Evolutionary conservation across 2,113 vertebrate species (phyloP), one percentile per base, ranked within the genome.

Genomic region (Serranochromis macrocephalus): DNA sequence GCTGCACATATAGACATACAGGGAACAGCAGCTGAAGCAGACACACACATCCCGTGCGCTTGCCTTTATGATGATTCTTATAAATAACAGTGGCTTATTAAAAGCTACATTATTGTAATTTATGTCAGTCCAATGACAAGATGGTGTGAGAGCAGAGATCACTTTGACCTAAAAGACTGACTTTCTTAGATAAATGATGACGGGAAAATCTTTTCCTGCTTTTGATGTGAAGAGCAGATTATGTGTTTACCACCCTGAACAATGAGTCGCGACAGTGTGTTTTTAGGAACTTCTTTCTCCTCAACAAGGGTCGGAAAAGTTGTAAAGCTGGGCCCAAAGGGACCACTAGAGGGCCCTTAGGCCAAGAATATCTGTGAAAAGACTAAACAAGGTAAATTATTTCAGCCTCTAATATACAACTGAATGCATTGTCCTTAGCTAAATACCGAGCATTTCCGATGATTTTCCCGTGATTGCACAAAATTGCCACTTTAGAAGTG

Each of bases 271-370:
- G 2, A 24, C 16, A 29, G 9, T 49, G 33, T 84, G 61, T 5
- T 31, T 21, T 1, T 7, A 47, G 29, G 63, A 9, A 80, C 61
- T 55, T 16, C 5, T 87, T 58, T 57, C n/a, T 45, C 31, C 47
- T 88, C 61, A 51, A 61, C 5, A 10, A 85, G 21, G n/a, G 9
- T 24, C 6, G 7, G 54, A 2, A n/a, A 14, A 24, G n/a, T 24
- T 47, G 16, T 2, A 21, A 2, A 47, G 19, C 24, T 57, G 55
- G 12, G 3, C 55, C 36, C n/a, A 82, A 31, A 68, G 19, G 83
- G 58, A 85, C 93, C 95, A 94, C 89, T 93, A 95, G 94, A 95
- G 94, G 94, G 93, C 93, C 75, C 88, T 88, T 54, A 36, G 57
- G 38, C 53, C 45, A 49, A 49, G 6, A n/a, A 13, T 13, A 2